Evolutionary conservation across 2,797 vertebrate genomes (phyloP), one percentile per base, ranked within the genome.

Genomic region (Manis pentadactyla): DNA sequence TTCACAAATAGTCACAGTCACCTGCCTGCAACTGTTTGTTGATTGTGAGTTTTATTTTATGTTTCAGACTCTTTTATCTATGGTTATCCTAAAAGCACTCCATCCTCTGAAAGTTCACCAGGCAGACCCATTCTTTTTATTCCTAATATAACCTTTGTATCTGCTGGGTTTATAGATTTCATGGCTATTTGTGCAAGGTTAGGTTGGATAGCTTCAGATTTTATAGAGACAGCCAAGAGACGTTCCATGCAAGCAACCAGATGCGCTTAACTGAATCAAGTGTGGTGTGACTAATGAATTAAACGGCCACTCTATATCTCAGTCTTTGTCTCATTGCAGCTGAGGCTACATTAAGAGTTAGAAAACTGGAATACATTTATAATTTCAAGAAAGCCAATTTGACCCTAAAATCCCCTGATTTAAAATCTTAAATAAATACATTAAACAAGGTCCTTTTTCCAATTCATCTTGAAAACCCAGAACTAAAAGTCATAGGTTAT

Each of bases 221-320:
- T 98, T 98, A 98, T 94, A 98, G 96, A 97, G 93, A 96, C 95
- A 96, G 96, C 75, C 97, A 97, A 97, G 98, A 98, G 98, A 98
- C 98, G 98, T 95, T 98, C 97, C 97, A 97, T 89, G 96, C 97
- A 98, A 98, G 97, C 53, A 92, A 91, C 97, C 98, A 99, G 98
- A 99, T 98, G 98, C 98, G 92, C 97, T 98, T 98, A 98, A 98
- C 97, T 23, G 93, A 98, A 97, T 98, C 96, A 98, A 98, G 98
- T 98, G 71, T 21, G 91, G 98, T 99, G 98, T 99, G 99, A 99
- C 99, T 98, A 99, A 99, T 99, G 98, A 98, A 98, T 99, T 99
- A 98, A 98, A 97, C 95, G 98, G 97, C 98, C 96, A 57, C 84
- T 97, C 82, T 13, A 2, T 66, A 66, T 92, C 95, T 97, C 90